Evolutionary conservation across 2,113 vertebrate species (phyloP), one percentile per base, ranked within the genome.

Genomic region (Pseudois nayaur): DNA sequence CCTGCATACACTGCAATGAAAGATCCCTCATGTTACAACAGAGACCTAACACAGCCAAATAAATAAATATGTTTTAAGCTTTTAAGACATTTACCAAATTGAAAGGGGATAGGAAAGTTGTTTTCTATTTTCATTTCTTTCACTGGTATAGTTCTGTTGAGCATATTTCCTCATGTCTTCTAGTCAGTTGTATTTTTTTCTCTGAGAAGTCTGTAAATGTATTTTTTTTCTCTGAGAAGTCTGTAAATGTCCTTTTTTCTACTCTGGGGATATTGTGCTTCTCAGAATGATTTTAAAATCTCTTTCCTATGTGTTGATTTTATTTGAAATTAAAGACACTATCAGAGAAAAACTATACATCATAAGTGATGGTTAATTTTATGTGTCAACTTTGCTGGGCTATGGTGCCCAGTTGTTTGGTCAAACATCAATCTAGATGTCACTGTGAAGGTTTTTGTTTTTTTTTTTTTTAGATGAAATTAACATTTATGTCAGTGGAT

Each of bases 251-350:
- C 76, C 23, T 48, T 48, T 48, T 48, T 48, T 50, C 50, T 59
- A 43, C 52, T 59, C 48, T 1, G 31, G 27, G 43, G 9, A 31
- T 84, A 76, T 23, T 55, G 23, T 50, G 50, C 33, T 50, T 78
- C 74, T 50, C 76, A 79, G 43, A 79, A 48, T 79, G 27, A 79
- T 48, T 79, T 79, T 48, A 5, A 13, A 40, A 62, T 40, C 4
- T 12, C 13, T 88, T 85, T 71, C 52, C 55, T 85, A 48, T 33
- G 64, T 67, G 25, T 40, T 71, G n/a, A 52, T 48, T 60, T 91
- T 82, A 82, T 81, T 36, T 87, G 36, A 64, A 60, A 52, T 40
- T 64, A 67, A 93, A 78, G 55, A 84, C 6, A 36, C 43, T 79
- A 16, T 50, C 52, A 79, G 8, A 87, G 76, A 64, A 92, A 89